These are phyloP conservation scores for Zaprionus gabonicus DNA, from an alignment of 1,140 invertebrate genomes.

Conservation along the genomic window DNA sequence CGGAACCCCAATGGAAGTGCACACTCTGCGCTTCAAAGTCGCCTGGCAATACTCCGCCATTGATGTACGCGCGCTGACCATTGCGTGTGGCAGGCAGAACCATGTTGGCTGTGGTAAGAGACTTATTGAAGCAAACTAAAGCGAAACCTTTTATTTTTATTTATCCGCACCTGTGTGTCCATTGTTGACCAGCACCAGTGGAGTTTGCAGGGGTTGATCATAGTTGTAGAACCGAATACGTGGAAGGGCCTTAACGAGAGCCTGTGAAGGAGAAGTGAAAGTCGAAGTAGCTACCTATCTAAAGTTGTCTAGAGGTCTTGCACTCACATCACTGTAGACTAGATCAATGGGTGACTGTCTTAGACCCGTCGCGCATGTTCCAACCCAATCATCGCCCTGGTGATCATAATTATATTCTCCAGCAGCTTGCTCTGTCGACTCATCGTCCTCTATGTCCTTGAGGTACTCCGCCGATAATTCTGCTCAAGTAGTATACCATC, in stretches of 20 bases:
- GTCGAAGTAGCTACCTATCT: background rate
- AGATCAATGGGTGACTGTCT: conserved; percentile 60
- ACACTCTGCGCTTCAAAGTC: conserved; percentile 87
- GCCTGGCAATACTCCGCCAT: conserved; percentile 86
- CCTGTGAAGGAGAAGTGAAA: conserved; percentile 2
- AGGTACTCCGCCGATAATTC: conserved; percentile 48
- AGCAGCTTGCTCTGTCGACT: conserved; percentile 27
- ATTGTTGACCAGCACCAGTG: conserved; percentile 56
- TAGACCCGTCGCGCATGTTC: conserved; percentile 43
- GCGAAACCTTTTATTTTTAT: background rate
- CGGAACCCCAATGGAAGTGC: conserved; percentile 88
- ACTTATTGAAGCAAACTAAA: background rate
- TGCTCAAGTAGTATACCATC: background rate
- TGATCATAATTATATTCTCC: conserved; percentile 68
- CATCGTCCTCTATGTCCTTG: conserved; percentile 37
- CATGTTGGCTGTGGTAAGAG: conserved; percentile 44
- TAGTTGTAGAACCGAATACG: conserved; percentile 59
- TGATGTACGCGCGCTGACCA: conserved; percentile 86
- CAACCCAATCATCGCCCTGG: conserved; percentile 66
- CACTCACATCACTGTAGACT: conserved; percentile 34
- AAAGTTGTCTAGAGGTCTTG: background rate
- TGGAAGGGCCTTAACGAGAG: conserved; percentile 12
- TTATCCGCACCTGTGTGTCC: conserved; percentile 61
- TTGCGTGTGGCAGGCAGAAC: conserved; percentile 39
- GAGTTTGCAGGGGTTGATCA: conserved; percentile 42